Evolutionary conservation across 1,140 invertebrate genomes (phyloP).

Genomic region (Cydia amplana): DNA sequence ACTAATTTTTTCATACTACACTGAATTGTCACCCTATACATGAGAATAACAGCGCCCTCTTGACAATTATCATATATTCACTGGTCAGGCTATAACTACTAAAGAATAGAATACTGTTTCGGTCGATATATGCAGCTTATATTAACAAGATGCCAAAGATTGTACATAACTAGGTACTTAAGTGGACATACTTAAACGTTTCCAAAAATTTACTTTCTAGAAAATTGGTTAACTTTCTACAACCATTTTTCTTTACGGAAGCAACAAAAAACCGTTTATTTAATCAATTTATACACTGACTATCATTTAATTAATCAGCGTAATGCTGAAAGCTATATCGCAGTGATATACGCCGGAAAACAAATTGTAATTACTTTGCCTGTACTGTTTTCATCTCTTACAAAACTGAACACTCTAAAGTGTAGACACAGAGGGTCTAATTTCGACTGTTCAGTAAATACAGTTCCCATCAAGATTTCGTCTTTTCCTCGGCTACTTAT

Average conservation of each 20-base stretch:
- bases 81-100: too few species aligned
- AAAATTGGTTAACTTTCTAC: conserved; percentile 26
- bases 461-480: conserved; percentile 41
- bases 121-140: too few species aligned
- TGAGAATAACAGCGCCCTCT: too few species aligned
- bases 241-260: conserved; percentile 48
- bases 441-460: conserved; percentile 34
- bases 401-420: conserved; percentile 28
- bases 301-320: conserved; percentile 67
- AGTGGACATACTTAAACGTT: neutral
- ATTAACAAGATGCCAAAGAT: too few species aligned
- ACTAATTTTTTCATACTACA: too few species aligned
- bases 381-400: conserved; percentile 33
- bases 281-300: conserved; percentile 51
- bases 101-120: too few species aligned
- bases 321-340: conserved; percentile 51
- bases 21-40: too few species aligned
- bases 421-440: conserved; percentile 16
- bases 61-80: too few species aligned
- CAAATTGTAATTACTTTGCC: conserved; percentile 52
- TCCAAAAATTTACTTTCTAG: neutral
- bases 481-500: conserved; percentile 47
- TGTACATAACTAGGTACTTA: too few species aligned
- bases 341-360: conserved; percentile 51
- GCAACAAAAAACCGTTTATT: conserved; percentile 46